phyloP scores from a whole-genome alignment of 2,113 vertebrate species.

The Mormyrus lacerda region DNA sequence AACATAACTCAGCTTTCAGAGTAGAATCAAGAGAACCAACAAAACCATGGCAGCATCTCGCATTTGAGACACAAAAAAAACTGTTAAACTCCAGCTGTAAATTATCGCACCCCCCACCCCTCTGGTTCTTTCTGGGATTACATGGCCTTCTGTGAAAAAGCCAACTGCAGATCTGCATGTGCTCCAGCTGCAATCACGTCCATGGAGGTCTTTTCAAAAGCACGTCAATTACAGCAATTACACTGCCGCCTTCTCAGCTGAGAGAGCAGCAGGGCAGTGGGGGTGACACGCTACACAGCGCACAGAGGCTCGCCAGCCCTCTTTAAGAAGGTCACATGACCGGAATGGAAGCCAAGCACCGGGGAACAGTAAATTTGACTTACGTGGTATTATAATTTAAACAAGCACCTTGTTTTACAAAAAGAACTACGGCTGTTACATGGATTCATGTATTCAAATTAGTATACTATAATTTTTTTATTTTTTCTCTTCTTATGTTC shows the following conservation, averaged over 20 bases:
- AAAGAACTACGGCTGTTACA: background rate
- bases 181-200: slow-evolving; percentile 31
- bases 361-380: background rate
- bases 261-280: background rate
- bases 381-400: background rate
- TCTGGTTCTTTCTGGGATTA: background rate
- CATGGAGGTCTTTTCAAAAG: slow-evolving; percentile 36
- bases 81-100: background rate
- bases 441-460: background rate
- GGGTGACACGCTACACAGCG: background rate
- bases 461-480: background rate
- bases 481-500: background rate
- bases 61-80: background rate
- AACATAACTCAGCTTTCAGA: background rate
- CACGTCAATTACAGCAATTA: slow-evolving; percentile 46
- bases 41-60: background rate
- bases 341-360: background rate
- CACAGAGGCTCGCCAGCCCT: background rate
- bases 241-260: slow-evolving; percentile 32
- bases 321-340: background rate
- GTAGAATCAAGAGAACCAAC: background rate
- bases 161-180: background rate
- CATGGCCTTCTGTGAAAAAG: background rate
- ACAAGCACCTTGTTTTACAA: background rate
- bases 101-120: background rate